Conservation (phyloP, 2,113 vertebrate species). For the Chaetops frenatus region DNA sequence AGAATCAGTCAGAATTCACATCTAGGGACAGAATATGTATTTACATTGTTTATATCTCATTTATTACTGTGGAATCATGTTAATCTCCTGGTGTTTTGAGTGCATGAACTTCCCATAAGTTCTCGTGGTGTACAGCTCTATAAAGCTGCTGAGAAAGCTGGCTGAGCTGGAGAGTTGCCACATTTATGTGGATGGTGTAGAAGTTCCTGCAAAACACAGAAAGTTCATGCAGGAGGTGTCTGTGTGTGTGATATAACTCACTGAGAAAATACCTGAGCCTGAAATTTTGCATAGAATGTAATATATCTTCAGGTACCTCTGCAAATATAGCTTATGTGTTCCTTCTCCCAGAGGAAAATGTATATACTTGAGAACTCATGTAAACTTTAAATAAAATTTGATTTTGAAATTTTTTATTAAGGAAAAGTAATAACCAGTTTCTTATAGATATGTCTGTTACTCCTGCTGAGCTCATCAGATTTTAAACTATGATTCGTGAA, state of each 20-base stretch:
- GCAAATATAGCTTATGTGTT: not conserved
- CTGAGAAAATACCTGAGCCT: not conserved
- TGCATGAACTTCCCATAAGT: not conserved
- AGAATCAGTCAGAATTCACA: not conserved
- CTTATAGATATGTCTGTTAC: not conserved
- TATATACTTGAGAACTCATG: not conserved
- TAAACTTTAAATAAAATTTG: not conserved
- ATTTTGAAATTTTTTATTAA: not conserved
- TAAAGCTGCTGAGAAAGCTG: not conserved
- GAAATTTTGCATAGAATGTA: not conserved
- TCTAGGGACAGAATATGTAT: not conserved
- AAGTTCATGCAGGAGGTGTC: rapidly evolving
- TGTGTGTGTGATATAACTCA: not conserved
- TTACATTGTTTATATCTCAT: not conserved
- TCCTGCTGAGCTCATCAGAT: not conserved
- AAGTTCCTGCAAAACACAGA: not conserved
- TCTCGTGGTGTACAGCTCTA: not conserved
- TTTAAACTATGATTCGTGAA: not conserved
- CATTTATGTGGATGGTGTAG: not conserved
- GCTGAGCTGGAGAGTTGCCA: not conserved
- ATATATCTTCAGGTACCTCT: not conserved
- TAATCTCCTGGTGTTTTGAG: not conserved
- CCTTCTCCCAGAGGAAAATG: not conserved
- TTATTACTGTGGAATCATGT: not conserved
- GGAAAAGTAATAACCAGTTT: not conserved